Evolutionary conservation across 2,888 invertebrate genomes (phyloP).

Genomic region (Malthinus flaveolus): DNA sequence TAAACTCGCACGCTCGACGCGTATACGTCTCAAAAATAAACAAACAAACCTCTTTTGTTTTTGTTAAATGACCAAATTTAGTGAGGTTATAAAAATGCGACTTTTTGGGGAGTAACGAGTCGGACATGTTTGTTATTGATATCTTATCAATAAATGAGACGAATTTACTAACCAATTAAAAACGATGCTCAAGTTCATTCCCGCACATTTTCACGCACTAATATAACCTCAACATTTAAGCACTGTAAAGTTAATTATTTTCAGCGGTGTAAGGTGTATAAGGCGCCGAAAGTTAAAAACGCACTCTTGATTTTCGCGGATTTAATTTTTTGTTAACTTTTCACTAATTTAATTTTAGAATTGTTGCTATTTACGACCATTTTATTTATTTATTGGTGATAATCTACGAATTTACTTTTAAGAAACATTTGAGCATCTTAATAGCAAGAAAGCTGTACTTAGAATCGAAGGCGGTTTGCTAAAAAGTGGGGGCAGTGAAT

Average conservation of each 20-base stretch:
- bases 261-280: neutral
- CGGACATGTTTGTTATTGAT: conserved; percentile 1
- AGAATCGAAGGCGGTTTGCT: conserved; percentile 35
- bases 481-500: conserved; percentile 39
- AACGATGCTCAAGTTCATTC: conserved; percentile 25
- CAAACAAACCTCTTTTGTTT: neutral
- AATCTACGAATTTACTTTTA: conserved; percentile 50
- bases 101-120: neutral
- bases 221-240: conserved; percentile 28
- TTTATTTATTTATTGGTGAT: conserved; percentile 40
- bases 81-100: neutral
- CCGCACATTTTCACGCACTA: conserved; percentile 29
- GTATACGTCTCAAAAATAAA: too few species aligned
- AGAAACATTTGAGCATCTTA: conserved; percentile 53
- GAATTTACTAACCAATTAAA: conserved; percentile 31
- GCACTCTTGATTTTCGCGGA: neutral
- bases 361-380: conserved; percentile 38
- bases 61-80: neutral
- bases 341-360: neutral
- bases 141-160: conserved; percentile 19
- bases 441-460: conserved; percentile 43
- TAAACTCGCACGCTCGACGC: neutral
- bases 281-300: neutral
- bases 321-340: neutral
- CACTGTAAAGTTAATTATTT: conserved; percentile 16